Evolutionary conservation across 1,140 invertebrate genomes (phyloP), one percentile per base, ranked within the genome.

Genomic region (Drosophila funebris): DNA sequence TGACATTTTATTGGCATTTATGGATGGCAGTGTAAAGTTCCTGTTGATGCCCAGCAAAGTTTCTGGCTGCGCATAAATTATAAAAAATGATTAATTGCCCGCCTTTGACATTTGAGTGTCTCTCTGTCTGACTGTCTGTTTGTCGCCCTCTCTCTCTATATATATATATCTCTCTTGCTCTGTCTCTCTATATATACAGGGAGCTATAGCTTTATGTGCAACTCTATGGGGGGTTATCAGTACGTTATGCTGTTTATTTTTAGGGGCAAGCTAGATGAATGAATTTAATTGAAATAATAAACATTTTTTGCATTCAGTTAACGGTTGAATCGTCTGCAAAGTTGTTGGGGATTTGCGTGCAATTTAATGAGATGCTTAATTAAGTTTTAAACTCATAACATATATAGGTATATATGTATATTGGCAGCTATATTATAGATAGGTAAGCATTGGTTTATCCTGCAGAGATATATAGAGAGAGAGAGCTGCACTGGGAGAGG

Each of bases 1-100:
- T 67, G 69, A 72, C 62, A 72, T 72, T 72, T 72, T 72, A 67
- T 60, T 72, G 69, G 62, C 69, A 72, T 72, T 72, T 72, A 72
- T 72, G 62, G 62, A 72, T 72, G 53, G 44, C 44, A 53, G 43
- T 67, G 62, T 33, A 43, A 36, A 41, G 27, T 71, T 66, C 24
- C 33, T 66, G 61, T 58, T 71, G 68, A 27, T 36, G 70, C n/a
- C 29, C 22, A 13, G 31, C 43, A 62, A 70, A 74, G 27, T 62
- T 74, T 63, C 24, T 16, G 16, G 44, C 56, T 56, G 37, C 18
- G 66, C 72, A 74, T 70, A 74, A 74, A 74, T 74, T 74, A 74
- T 33, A 14, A 63, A 43, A 74, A 70, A 70, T 74, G 72, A 74
- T 74, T 70, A 74, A 74, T 74, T 74, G 67, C 72, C 41, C 43